Conservation (phyloP, 2,888 invertebrate genomes). For the Anthrax anthrax region DNA sequence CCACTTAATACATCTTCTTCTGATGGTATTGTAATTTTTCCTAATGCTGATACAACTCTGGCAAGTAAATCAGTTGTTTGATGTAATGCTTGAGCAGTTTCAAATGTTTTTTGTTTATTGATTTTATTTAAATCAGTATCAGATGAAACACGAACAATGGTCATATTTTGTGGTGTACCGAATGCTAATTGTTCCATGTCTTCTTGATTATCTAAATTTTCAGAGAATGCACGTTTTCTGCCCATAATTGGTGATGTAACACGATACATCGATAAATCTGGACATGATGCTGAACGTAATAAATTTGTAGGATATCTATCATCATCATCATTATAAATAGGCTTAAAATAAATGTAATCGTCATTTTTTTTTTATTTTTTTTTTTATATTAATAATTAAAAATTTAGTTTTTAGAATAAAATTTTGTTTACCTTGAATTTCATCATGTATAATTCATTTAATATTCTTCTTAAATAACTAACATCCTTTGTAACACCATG, state of each 20-base stretch:
- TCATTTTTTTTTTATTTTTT: too few species aligned
- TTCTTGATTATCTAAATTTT: slow-evolving; percentile 38
- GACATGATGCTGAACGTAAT: slow-evolving; percentile 51
- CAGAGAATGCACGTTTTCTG: slow-evolving; percentile 50
- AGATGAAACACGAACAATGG: slow-evolving; percentile 46
- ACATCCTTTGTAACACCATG: slow-evolving; percentile 62
- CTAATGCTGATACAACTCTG: slow-evolving; percentile 62
- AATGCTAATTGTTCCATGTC: slow-evolving; percentile 12
- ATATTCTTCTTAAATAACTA: slow-evolving; percentile 53
- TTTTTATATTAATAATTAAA: too few species aligned
- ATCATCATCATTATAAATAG: slow-evolving; percentile 56
- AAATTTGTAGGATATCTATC: slow-evolving; percentile 28
- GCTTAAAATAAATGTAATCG: slow-evolving; percentile 35
- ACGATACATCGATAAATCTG: slow-evolving; percentile 52
- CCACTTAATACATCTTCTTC: slow-evolving; percentile 25
- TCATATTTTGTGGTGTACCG: slow-evolving; percentile 11
- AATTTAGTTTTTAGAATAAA: too few species aligned
- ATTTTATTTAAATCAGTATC: slow-evolving; percentile 66
- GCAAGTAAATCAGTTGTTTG: slow-evolving; percentile 63
- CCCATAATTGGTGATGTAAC: slow-evolving; percentile 35
- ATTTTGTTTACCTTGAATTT: slow-evolving; percentile 53
- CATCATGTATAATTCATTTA: slow-evolving; percentile 68
- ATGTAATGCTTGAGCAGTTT: slow-evolving; percentile 50
- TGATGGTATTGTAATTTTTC: slow-evolving; percentile 40
- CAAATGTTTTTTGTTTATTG: slow-evolving; percentile 56